Evolutionary conservation across 53 echinoderm and acorn worm genomes (phyloP), one percentile per base, ranked within the genome.

Genomic region (Luidia sarsii): DNA sequence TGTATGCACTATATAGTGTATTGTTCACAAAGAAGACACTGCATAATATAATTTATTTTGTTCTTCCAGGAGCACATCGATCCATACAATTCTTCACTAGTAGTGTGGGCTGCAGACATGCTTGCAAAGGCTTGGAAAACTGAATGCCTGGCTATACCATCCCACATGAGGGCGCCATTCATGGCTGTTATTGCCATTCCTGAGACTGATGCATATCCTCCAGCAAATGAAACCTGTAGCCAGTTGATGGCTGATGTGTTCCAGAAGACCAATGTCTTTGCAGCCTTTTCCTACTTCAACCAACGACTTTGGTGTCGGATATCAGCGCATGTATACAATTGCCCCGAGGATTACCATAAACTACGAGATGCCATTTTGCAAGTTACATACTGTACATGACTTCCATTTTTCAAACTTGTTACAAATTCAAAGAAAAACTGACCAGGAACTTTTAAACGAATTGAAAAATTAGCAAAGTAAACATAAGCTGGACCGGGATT

Each of bases 141-240:
- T 7, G 70, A 86, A 50, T 36, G 46, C 16, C 66, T 89, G 50
- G 62, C 79, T 7, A 57, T 89, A 16, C 79, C 86, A 27, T 33
- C 20, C 36, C 32, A 68, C 3, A 33, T 89, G 71, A 86, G 86
- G 70, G 86, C 89, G 24, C 93, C 93, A 13, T 86, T 70, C 80
- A 92, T 92, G 93, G 83, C 64, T 1, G 33, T 92, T 7, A 56
- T 92, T 30, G 88, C 71, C 11, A 18, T 91, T 13, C 91, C 91
- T 19, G 70, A 75, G 15, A 59, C 70, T 0, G 51, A 32, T 19
- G n/a, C 10, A 19, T 72, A 72, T 18, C 72, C 72, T 38, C 21
- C 39, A 19, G 50, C 33, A 13, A 13, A 14, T 41, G 72, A 72
- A 20, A 72, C 4, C 54, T 51, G 54, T 18, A 0, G 8, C 4